Percentiles rank a stretch among this genome's conserved stretches.
phyloP scores from a whole-genome alignment of 2,113 vertebrate genomes.

The Theristicus caerulescens region DNA sequence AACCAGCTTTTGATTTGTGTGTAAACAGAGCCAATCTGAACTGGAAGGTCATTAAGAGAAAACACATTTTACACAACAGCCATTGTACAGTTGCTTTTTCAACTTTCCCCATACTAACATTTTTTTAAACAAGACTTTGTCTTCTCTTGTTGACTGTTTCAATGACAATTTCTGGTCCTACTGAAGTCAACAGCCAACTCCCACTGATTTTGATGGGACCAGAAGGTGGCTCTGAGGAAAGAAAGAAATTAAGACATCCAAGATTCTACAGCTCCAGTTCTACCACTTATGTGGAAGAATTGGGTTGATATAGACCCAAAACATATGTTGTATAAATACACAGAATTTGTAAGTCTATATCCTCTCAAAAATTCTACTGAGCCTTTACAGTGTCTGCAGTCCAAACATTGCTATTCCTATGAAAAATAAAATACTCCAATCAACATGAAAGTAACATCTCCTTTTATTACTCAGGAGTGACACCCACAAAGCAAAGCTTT shows the following conservation, averaged over 20 bases:
- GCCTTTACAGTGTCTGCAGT: neutral
- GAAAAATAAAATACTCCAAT: neutral
- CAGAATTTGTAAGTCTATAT: neutral
- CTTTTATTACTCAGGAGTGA: neutral
- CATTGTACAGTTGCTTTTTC: conserved; percentile 25
- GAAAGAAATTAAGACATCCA: neutral
- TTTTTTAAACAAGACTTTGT: neutral
- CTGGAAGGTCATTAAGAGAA: conserved; percentile 61
- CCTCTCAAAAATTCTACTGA: neutral
- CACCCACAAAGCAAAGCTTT: neutral
- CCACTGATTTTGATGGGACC: neutral
- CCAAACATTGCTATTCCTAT: neutral
- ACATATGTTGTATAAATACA: neutral
- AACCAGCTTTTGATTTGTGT: conserved; percentile 57
- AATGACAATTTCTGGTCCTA: neutral
- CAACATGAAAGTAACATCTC: neutral
- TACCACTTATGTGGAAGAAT: neutral
- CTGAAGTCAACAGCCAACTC: neutral
- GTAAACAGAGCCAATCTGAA: conserved; percentile 66
- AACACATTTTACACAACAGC: conserved; percentile 50
- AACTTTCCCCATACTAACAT: conserved; percentile 14
- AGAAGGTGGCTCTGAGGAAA: neutral
- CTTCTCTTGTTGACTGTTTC: neutral
- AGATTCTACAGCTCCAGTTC: neutral
- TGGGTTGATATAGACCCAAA: neutral